Base-by-base conservation (phyloP, 1,140 invertebrate genomes). In the Neotoxoptera formosana region DNA sequence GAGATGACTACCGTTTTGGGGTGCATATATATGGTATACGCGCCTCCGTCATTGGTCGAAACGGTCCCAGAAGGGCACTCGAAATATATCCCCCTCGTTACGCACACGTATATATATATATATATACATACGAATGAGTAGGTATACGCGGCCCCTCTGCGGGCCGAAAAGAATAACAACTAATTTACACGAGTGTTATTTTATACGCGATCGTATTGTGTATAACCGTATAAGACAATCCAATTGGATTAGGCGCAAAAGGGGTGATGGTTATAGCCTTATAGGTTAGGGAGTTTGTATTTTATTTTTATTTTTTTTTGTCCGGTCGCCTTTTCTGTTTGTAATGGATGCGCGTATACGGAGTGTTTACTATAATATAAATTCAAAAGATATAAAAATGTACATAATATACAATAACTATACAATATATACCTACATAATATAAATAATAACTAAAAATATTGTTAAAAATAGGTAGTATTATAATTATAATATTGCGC, bases 131-230 rank as follows among this genome's bases (percentile, higher is more conserved):
- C 41, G 41, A 41, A 41, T 41, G 53, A 51, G 21, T 56, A 89
- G 20, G 9, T 90, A n/a, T n/a, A 53, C 34, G 34, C 48, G n/a
- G 36, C 23, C 51, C 7, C 51, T 25, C 51, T 36, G 36, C 6
- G 47, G 25, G 23, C 51, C 34, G 47, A 84, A 84, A 93, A 93
- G 91, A 93, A 93, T 93, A 93, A 93, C 91, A 86, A 84, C 91
- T 93, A 93, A 93, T 93, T 93, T 84, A 93, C 91, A 84, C 91
- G 30, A 86, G 91, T 93, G 91, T 93, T 93, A 86, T 93, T 93
- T 84, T 84, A 93, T 93, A 84, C 47, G 21, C 25, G 48, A n/a
- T 81, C 45, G 90, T 67, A 30, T 30, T 83, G 14, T 92, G 45
- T 76, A 83, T 91, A 81, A 36, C n/a, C 20, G 45, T 47, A 81